Conservation (phyloP, 2,113 vertebrate genomes). For the Brachyhypopomus occidentalis region DNA sequence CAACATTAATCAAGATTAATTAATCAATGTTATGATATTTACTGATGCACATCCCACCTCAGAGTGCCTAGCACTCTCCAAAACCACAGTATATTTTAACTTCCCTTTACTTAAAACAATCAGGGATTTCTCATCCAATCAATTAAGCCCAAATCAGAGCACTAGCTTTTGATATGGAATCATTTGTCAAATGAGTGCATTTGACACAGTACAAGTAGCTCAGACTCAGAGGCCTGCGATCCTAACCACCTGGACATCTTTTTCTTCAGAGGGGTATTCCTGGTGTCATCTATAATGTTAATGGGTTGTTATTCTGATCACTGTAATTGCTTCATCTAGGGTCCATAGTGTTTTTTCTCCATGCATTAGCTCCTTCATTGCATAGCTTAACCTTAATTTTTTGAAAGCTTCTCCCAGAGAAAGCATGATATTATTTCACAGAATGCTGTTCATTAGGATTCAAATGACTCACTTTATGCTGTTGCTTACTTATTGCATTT, state of each 20-base stretch:
- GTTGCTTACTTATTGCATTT: conserved; percentile 50
- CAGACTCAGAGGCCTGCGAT: conserved; percentile 65
- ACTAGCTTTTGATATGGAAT: conserved; percentile 76
- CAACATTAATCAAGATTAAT: conserved; percentile 44
- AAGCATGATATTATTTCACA: conserved; percentile 57
- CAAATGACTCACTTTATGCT: conserved; percentile 45
- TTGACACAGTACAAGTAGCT: conserved; percentile 71
- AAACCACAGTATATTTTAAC: conserved; percentile 56
- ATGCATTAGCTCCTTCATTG: conserved; percentile 56
- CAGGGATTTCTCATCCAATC: conserved; percentile 80
- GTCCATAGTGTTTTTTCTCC: conserved; percentile 54
- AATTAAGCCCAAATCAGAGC: conserved; percentile 78
- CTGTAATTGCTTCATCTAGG: conserved; percentile 58
- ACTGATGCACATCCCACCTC: conserved; percentile 15
- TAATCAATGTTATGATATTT: conserved; percentile 26
- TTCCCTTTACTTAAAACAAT: conserved; percentile 75
- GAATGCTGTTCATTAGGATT: conserved; percentile 45
- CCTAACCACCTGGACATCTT: conserved; percentile 73
- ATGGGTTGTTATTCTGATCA: conserved; percentile 69
- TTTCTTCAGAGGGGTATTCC: conserved; percentile 65
- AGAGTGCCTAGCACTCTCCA: conserved; percentile 52
- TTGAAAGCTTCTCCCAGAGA: conserved; percentile 54
- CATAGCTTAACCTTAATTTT: conserved; percentile 68
- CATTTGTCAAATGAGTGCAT: conserved; percentile 77
- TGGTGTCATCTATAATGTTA: conserved; percentile 65